Conservation (phyloP, 1,140 invertebrate species). For the Pogonomyrmex californicus region DNA sequence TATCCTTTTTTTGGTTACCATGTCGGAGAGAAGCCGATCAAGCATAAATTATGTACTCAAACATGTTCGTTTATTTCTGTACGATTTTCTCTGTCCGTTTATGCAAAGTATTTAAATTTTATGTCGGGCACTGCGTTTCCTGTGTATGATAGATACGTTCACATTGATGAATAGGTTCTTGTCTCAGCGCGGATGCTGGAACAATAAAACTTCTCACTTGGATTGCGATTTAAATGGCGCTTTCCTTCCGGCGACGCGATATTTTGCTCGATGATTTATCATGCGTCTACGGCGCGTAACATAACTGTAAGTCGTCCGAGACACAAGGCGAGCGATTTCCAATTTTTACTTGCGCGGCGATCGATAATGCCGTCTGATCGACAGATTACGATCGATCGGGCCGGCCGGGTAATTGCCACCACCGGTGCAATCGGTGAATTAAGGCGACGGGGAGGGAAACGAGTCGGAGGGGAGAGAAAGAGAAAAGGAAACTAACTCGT, state of each 20-base stretch:
- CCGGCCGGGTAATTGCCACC: conserved; percentile 51
- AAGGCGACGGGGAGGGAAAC: conserved; percentile 30
- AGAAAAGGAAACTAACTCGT: conserved; percentile 30
- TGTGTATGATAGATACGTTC: conserved; percentile 25
- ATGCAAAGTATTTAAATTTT: neutral
- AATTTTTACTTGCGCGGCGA: conserved; percentile 21
- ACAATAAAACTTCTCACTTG: conserved; percentile 40
- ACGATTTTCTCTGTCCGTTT: neutral
- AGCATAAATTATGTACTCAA: neutral
- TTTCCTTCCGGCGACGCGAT: conserved; percentile 21
- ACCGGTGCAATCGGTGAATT: conserved; percentile 42
- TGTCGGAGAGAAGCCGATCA: neutral
- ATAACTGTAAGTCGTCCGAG: neutral
- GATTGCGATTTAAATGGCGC: conserved; percentile 12
- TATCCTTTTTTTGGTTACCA: neutral
- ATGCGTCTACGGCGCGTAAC: neutral
- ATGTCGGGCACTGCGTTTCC: neutral
- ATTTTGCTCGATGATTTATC: conserved; percentile 46
- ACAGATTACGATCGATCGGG: conserved; percentile 62
- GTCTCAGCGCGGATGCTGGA: neutral
- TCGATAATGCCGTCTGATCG: neutral
- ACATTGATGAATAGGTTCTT: conserved; percentile 18
- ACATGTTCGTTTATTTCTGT: neutral
- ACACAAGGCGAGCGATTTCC: conserved; percentile 31
- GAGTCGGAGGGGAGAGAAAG: conserved; percentile 3